A percentile compares a stretch with the other conserved stretches of the same genome.
Conservation (phyloP, 2,113 vertebrate genomes). For the Seriola rivoliana region DNA sequence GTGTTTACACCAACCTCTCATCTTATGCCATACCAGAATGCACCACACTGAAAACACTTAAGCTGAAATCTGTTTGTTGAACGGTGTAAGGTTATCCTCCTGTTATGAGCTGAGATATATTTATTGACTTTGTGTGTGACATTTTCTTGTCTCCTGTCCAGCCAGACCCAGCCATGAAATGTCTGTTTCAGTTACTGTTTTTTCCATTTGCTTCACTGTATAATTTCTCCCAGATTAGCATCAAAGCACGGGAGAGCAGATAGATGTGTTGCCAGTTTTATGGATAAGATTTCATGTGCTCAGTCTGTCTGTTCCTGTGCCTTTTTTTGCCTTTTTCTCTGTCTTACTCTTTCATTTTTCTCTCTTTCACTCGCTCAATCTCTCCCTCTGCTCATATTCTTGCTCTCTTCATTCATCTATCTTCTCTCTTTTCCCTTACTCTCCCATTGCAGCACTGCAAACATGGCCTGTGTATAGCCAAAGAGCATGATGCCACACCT, state of each 20-base stretch:
- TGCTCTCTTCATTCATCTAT: not conserved
- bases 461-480: constrained; percentile 92
- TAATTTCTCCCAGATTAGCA: constrained; percentile 72
- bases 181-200: constrained; percentile 27
- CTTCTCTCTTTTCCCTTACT: not conserved
- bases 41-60: constrained; percentile 44
- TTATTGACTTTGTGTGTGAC: constrained; percentile 54
- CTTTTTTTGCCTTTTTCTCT: not conserved
- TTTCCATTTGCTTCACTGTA: constrained; percentile 49
- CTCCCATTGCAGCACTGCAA: constrained; percentile 90
- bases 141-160: constrained; percentile 50
- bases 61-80: constrained; percentile 34
- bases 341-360: not conserved
- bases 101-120: constrained; percentile 56
- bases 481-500: constrained; percentile 87
- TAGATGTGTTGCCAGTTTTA: constrained; percentile 63
- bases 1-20: constrained; percentile 44
- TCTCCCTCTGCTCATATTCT: not conserved
- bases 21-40: constrained; percentile 11
- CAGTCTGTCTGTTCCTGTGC: constrained; percentile 4
- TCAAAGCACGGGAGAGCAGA: constrained; percentile 58
- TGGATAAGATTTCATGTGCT: constrained; percentile 43
- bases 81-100: constrained; percentile 50
- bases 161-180: constrained; percentile 16
- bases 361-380: not conserved